Base-by-base conservation (phyloP, 2,113 vertebrate species). In the Buteo buteo region DNA sequence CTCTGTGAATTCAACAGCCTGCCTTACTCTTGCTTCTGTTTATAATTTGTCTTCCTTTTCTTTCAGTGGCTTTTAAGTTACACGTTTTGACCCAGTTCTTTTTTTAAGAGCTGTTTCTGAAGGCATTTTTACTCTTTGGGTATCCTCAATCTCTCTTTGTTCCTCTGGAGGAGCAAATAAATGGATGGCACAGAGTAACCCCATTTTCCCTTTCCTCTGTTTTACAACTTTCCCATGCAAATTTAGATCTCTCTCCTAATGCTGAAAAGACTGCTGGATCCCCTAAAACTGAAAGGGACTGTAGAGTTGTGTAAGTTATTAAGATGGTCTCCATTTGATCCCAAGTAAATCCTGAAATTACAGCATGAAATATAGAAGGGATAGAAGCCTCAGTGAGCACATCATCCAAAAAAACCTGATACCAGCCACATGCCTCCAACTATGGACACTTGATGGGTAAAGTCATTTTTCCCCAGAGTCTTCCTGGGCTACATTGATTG, bases 391-490 rank as follows among this genome's bases (percentile, higher is more conserved):
- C 32, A 36, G 42, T 44, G 65, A 74, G 25, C 5, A 36, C 4
- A 65, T 94, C 57, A 87, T 85, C 64, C 62, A 71, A 67, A 88
- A 69, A 74, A 95, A 73, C 50, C 67, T 88, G 93, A 88, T n/a
- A 65, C 40, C 79, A 98, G 58, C 78, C 71, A 72, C 64, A 85
- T 90, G 32, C 44, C 44, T 90, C 74, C 50, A 93, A 67, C 85
- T 93, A 81, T 62, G 17, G 69, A 69, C 88, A 89, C 71, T 95
- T 96, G 94, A 96, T 90, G 50, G 49, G 86, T 95, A 97, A 97
- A 95, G 85, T 97, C 67, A 96, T 97, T 98, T 97, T 94, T 79
- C 97, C 97, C 93, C 49, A 29, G 90, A 81, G 96, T 45, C 82
- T 47, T 78, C 67, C 71, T 71, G n/a, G 58, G 79, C 55, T 90